Conservation (phyloP, 2,888 invertebrate species). For the Lycia hirtaria region DNA sequence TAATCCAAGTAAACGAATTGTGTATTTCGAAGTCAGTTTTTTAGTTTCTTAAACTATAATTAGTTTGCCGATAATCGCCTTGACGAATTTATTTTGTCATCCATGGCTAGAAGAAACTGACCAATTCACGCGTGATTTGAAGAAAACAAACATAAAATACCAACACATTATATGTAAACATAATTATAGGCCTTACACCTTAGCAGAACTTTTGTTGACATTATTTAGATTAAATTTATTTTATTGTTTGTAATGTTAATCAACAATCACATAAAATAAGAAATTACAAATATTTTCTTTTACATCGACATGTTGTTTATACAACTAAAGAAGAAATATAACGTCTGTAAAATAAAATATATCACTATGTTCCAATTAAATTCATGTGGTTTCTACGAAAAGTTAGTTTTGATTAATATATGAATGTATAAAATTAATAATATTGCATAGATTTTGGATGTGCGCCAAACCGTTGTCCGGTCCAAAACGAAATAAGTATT, state of each 20-base stretch:
- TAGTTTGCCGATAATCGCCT: no score
- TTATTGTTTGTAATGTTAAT: neutral
- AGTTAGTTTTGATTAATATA: conserved; percentile 27
- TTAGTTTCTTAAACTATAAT: no score
- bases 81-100: no score
- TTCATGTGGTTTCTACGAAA: conserved; percentile 26
- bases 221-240: neutral
- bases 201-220: neutral
- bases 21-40: no score
- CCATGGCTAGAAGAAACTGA: no score
- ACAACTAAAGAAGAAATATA: conserved; percentile 1
- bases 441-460: conserved; percentile 17
- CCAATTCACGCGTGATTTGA: no score
- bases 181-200: no score
- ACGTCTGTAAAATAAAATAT: conserved; percentile 13
- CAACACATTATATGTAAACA: no score
- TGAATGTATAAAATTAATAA: conserved; percentile 32
- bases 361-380: conserved; percentile 25
- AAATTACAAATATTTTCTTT: neutral
- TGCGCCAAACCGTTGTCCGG: conserved; percentile 11
- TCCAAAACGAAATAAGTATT: neutral
- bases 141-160: no score
- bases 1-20: no score
- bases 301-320: conserved; percentile 3
- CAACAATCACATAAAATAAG: neutral